Evolutionary conservation across 2,113 vertebrate genomes (phyloP).

Genomic region (Pituophis catenifer): DNA sequence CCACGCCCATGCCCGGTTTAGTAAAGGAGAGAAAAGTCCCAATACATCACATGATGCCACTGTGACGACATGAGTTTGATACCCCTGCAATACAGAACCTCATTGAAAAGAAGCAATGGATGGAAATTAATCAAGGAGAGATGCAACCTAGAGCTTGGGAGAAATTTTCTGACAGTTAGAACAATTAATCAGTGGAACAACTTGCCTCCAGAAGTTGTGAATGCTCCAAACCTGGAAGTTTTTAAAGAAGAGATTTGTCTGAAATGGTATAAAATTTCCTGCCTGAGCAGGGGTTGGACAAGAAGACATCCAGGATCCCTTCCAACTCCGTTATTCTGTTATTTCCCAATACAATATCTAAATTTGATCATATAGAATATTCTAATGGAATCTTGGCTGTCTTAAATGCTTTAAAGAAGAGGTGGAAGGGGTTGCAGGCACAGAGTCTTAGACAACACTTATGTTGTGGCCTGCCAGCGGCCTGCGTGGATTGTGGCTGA

Average conservation of each 20-base stretch:
- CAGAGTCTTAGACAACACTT: not conserved
- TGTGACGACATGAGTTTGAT: too few species aligned
- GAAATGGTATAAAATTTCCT: not conserved
- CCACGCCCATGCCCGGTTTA: too few species aligned
- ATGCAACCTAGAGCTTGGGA: not conserved
- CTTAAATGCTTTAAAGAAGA: not conserved
- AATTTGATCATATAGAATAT: not conserved
- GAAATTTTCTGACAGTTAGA: not conserved
- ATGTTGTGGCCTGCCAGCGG: too few species aligned
- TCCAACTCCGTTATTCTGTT: not conserved
- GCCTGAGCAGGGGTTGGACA: not conserved
- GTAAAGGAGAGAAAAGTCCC: too few species aligned
- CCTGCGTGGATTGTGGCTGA: too few species aligned
- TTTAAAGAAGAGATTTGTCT: not conserved
- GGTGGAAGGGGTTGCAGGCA: not conserved
- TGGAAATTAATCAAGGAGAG: not conserved
- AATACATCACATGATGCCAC: too few species aligned
- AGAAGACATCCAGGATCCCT: not conserved
- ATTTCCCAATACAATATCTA: not conserved
- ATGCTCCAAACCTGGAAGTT: not conserved
- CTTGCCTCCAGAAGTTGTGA: not conserved
- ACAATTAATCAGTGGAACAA: not conserved
- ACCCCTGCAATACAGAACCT: not conserved
- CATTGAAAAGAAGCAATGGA: not conserved
- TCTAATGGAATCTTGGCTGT: not conserved